A percentile compares a stretch with the other conserved stretches of the same genome.
These are phyloP conservation scores for Benthosema pterotum DNA, from an alignment of 2,797 vertebrate species.

Conservation along the genomic window DNA sequence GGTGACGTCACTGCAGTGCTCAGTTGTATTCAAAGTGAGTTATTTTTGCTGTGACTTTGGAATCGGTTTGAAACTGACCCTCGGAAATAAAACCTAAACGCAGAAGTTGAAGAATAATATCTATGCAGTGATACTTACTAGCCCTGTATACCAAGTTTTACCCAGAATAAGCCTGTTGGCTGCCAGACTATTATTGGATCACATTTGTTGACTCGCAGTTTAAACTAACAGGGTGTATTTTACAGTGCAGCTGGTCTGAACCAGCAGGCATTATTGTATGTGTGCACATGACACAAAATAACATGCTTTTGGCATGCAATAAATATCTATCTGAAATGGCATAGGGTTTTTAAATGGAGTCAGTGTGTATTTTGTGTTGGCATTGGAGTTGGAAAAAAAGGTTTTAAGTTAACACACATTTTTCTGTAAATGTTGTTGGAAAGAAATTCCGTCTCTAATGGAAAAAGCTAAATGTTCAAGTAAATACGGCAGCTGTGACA, in stretches of 20 bases:
- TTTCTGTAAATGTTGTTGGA: background rate
- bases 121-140: no score
- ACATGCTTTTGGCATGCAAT: conserved; percentile 76
- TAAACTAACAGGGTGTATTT: no score
- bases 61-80: no score
- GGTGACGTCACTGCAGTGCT: no score
- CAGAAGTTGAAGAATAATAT: no score
- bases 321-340: conserved; percentile 78
- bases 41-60: no score
- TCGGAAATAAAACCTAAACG: no score
- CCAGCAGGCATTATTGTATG: conserved; percentile 25
- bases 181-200: no score
- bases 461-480: conserved; percentile 7
- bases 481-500: conserved; percentile 22
- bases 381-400: background rate
- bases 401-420: background rate
- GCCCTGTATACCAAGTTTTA: no score
- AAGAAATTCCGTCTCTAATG: background rate
- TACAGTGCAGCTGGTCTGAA: background rate
- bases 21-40: no score
- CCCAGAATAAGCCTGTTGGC: no score
- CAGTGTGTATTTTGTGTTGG: conserved; percentile 41
- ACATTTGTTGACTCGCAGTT: no score
- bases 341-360: conserved; percentile 63
- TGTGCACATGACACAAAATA: conserved; percentile 53